Evolutionary conservation across 2,113 vertebrate species (phyloP).

Genomic region (Campylomormyrus numenius): DNA sequence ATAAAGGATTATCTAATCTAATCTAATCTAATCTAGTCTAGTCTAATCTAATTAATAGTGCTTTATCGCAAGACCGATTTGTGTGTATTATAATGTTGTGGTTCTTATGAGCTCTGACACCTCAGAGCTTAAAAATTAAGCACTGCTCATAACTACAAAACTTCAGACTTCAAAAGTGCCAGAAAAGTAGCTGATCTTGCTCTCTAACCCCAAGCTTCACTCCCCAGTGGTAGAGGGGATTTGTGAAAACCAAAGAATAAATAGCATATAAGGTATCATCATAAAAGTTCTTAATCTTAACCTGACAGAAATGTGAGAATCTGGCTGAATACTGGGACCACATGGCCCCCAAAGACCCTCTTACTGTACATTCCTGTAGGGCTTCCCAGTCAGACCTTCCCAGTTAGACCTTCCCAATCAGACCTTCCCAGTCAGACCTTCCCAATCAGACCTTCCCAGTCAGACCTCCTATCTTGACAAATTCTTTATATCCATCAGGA

Average conservation of each 20-base stretch:
- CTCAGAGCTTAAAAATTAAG: background rate
- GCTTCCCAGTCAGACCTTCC: background rate
- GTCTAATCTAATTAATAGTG: too few relatives aligned
- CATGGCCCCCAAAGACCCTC: background rate
- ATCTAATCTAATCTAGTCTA: too few relatives aligned
- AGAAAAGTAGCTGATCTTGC: too few relatives aligned
- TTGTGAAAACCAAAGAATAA: too few relatives aligned
- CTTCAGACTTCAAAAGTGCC: too few relatives aligned
- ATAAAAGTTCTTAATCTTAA: background rate
- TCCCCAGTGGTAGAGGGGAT: too few relatives aligned
- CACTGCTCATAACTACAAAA: background rate
- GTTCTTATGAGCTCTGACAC: background rate
- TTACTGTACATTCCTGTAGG: background rate
- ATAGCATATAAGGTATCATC: background rate
- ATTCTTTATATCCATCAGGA: constrained; percentile 53
- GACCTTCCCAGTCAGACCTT: background rate
- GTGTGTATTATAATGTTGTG: background rate
- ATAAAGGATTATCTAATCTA: too few relatives aligned
- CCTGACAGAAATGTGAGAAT: background rate
- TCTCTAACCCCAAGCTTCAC: too few relatives aligned
- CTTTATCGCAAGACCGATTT: background rate
- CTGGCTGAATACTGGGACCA: background rate
- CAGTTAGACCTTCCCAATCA: background rate
- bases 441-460: background rate
- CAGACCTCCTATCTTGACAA: background rate